phyloP scores from a whole-genome alignment of 1,140 invertebrate genomes.

The Zaprionus capensis region DNA sequence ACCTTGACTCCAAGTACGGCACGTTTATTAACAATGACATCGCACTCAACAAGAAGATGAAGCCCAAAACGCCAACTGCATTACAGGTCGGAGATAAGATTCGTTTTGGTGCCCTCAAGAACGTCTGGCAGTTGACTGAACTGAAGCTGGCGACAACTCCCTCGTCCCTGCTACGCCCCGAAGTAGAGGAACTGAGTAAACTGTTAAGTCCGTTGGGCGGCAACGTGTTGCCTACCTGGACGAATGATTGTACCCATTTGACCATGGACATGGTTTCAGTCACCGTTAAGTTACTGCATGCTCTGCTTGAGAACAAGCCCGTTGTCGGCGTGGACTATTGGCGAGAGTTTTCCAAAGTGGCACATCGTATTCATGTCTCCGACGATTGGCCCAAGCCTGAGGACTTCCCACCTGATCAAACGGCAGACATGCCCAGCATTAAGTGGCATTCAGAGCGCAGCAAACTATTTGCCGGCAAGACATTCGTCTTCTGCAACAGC shows the following conservation, averaged over 20 bases:
- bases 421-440: conserved; percentile 85
- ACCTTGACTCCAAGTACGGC: conserved; percentile 86
- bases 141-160: conserved; percentile 83
- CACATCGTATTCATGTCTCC: conserved; percentile 71
- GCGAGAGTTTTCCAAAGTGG: conserved; percentile 85
- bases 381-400: conserved; percentile 85
- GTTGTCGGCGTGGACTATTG: conserved; percentile 88
- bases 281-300: conserved; percentile 89
- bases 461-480: conserved; percentile 86
- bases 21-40: conserved; percentile 85
- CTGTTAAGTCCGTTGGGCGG: conserved; percentile 84
- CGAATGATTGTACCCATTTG: conserved; percentile 86
- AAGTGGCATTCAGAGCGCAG: conserved; percentile 84
- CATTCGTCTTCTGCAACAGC: conserved; percentile 87
- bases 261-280: conserved; percentile 88
- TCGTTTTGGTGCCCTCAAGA: conserved; percentile 85
- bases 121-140: conserved; percentile 84
- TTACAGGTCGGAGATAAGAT: conserved; percentile 85
- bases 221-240: conserved; percentile 62
- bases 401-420: conserved; percentile 85
- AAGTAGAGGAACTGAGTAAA: conserved; percentile 77
- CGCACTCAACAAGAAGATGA: conserved; percentile 42
- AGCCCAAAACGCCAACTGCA: conserved; percentile 15
- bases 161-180: conserved; percentile 84
- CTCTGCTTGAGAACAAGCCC: conserved; percentile 86